Evolutionary conservation across 2,113 vertebrate species (phyloP).

Genomic region (Cacatua alba): DNA sequence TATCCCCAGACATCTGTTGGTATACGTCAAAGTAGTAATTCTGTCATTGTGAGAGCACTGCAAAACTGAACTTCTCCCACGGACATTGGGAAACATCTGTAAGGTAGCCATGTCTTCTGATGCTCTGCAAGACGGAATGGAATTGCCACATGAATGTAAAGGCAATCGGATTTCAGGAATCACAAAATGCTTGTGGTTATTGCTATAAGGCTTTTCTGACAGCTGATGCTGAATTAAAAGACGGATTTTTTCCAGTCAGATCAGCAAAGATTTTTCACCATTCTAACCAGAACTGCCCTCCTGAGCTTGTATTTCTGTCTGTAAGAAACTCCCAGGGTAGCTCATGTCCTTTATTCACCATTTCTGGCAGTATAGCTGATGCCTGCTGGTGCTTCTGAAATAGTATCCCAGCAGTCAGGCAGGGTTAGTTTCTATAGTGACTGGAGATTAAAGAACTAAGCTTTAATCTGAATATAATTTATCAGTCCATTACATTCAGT

Average conservation of each 20-base stretch:
- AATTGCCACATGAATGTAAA: not conserved
- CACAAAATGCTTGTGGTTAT: not conserved
- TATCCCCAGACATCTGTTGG: not conserved
- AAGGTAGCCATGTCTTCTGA: not conserved
- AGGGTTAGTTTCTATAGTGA: conserved; percentile 38
- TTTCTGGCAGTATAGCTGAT: not conserved
- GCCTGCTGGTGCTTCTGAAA: conserved; percentile 2
- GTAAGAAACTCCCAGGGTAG: not conserved
- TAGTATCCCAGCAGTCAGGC: not conserved
- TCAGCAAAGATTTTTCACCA: not conserved
- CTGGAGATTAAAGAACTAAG: not conserved
- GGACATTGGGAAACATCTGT: not conserved
- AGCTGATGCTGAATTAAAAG: not conserved
- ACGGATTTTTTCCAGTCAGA: not conserved
- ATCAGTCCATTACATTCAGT: not conserved
- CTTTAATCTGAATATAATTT: not conserved
- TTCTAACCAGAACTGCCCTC: not conserved
- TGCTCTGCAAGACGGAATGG: not conserved
- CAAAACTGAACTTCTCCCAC: not conserved
- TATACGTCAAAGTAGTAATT: not conserved
- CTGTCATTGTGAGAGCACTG: not conserved
- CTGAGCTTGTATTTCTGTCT: not conserved
- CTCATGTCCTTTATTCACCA: not conserved
- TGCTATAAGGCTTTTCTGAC: not conserved
- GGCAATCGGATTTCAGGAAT: not conserved